Percentiles rank a stretch among this genome's conserved stretches.
Conservation (phyloP, 2,113 vertebrate species). For the Hippocampus guttulatus region DNA sequence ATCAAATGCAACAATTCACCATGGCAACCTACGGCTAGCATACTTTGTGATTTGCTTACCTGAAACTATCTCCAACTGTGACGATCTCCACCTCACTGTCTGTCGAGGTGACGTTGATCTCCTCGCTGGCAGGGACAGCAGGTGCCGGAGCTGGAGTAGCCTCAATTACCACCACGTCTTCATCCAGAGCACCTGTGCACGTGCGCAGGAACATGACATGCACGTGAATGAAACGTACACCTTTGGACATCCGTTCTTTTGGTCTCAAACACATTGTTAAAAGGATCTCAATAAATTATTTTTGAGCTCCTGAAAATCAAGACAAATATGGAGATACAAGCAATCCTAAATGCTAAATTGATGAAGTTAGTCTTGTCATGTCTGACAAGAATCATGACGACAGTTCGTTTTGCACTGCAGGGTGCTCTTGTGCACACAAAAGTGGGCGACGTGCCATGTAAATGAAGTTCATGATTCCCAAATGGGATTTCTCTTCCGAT, state of each 20-base stretch:
- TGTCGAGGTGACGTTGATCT: constrained; percentile 99
- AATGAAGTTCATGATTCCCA: constrained; percentile 42
- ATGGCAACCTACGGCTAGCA: too few species aligned
- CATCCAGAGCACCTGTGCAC: constrained; percentile 86
- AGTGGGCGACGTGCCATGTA: constrained; percentile 22
- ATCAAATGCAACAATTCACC: not conserved
- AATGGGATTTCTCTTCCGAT: constrained; percentile 55
- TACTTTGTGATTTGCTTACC: constrained; percentile 67
- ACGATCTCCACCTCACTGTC: constrained; percentile 99
- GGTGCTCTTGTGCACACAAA: constrained; percentile 17
- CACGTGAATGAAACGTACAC: not conserved
- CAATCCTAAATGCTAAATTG: not conserved
- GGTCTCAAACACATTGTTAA: not conserved
- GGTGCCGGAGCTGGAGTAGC: constrained; percentile 90
- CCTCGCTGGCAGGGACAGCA: constrained; percentile 90
- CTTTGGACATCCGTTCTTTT: not conserved
- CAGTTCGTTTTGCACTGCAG: not conserved
- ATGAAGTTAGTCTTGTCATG: not conserved
- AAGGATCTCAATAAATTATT: not conserved
- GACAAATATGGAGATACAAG: not conserved
- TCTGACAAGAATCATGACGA: not conserved
- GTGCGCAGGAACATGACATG: not conserved
- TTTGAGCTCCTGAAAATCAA: not conserved
- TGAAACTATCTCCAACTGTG: constrained; percentile 92
- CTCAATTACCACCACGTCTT: constrained; percentile 98